Evolutionary conservation across 2,888 invertebrate genomes (phyloP), one percentile per base, ranked within the genome.

Genomic region (Arrhopalites spinosus): DNA sequence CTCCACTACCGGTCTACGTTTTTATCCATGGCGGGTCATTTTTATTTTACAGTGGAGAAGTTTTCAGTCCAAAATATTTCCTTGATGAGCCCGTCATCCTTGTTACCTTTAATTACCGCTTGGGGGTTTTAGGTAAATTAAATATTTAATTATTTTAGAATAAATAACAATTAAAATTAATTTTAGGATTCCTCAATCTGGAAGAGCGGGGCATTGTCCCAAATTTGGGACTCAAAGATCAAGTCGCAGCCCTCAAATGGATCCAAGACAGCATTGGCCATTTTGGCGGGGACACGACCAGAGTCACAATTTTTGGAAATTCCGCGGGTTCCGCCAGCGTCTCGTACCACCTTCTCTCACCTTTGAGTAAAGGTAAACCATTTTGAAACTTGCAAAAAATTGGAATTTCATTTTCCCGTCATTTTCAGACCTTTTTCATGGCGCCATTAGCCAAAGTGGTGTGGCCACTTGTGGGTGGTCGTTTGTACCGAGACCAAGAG

Each of bases 391-490:
- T 20, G 7, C 36, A 7, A 36, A 36, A 11, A 36, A 36, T 36
- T 36, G 3, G 11, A 36, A 36, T 36, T 36, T 36, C 3, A 36
- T 36, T 36, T 25, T 3, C 11, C 20, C 25, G 15, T 11, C n/a
- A 50, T 8, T 50, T 50, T 50, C 17, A 50, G 50, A 71, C 13
- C n/a, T 71, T 8, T 69, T 69, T 27, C 47, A 47, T 43, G 69
- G 74, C 1, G 81, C 79, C 2, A 81, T 81, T 47, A 77, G 78
- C 7, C 78, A 78, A 53, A 77, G 78, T 75, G 81, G 81, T 27
- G 78, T 77, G 56, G 79, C 80, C 2, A 56, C 80, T 8, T 81
- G 81, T 59, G 79, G 79, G 0, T 81, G 81, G 81, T 77, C 78
- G 0, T 73, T 76, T 56, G 79, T 81, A 1, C 69, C 74, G n/a